Conservation (phyloP, 1,140 invertebrate species). For the Pseudomyrmex dendroicus region DNA sequence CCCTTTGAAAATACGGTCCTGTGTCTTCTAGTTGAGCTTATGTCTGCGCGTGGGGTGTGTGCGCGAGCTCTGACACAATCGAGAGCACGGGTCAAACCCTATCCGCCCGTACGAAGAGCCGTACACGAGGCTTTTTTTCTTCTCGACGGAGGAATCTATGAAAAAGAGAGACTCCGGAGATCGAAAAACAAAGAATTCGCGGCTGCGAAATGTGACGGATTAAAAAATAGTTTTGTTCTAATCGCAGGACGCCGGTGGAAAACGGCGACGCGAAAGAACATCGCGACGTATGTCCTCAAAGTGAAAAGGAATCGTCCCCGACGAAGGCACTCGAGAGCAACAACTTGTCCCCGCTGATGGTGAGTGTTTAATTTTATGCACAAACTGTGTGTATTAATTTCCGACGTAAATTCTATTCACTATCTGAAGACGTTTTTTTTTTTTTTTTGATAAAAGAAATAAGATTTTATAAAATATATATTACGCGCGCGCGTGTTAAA, state of each 20-base stretch:
- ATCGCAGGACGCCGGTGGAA: slow-evolving; percentile 69
- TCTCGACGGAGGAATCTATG: not conserved
- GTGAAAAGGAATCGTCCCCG: slow-evolving; percentile 46
- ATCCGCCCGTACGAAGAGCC: slow-evolving; percentile 57
- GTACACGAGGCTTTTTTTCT: slow-evolving; percentile 2
- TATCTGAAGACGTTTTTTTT: not conserved
- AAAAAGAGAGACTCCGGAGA: not conserved
- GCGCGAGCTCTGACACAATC: slow-evolving; percentile 74
- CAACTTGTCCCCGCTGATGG: slow-evolving; percentile 70
- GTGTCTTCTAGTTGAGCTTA: slow-evolving; percentile 39
- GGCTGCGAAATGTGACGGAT: slow-evolving; percentile 15
- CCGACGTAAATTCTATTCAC: not conserved
- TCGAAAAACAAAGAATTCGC: not conserved
- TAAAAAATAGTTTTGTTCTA: slow-evolving; percentile 36
- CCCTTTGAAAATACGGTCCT: slow-evolving; percentile 72
- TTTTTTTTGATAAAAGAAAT: too few relatives aligned
- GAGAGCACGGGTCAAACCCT: slow-evolving; percentile 70
- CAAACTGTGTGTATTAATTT: too few relatives aligned
- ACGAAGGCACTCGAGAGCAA: slow-evolving; percentile 65
- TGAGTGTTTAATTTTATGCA: slow-evolving; percentile 48
- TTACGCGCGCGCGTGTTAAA: too few relatives aligned
- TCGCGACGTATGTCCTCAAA: slow-evolving; percentile 61
- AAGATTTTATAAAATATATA: too few relatives aligned
- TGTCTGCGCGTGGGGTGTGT: slow-evolving; percentile 79
- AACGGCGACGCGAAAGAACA: slow-evolving; percentile 63